Evolutionary conservation across 2,888 invertebrate genomes (phyloP).

Genomic region (Epinotia bilunana): DNA sequence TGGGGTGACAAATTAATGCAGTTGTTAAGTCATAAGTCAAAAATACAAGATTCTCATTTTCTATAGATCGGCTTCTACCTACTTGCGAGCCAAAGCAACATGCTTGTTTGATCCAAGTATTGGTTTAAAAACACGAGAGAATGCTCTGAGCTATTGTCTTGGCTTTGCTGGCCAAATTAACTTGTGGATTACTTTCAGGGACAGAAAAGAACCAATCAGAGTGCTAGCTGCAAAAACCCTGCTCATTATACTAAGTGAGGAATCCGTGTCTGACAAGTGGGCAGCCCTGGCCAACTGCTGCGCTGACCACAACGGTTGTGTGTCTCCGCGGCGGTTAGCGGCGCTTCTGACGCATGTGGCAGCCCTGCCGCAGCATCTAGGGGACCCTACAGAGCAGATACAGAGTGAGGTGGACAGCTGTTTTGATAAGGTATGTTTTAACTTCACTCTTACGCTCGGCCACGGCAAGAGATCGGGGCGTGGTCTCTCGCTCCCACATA

Average conservation of each 20-base stretch:
- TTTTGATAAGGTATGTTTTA: slow-evolving; percentile 85
- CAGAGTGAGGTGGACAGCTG: slow-evolving; percentile 89
- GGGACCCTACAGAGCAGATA: slow-evolving; percentile 85
- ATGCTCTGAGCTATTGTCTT: background rate
- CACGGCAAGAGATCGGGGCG: too few relatives aligned
- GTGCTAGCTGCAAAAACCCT: slow-evolving; percentile 88
- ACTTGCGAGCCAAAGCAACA: too few relatives aligned
- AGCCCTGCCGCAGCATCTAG: slow-evolving; percentile 85
- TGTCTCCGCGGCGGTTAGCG: slow-evolving; percentile 86
- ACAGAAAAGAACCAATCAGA: slow-evolving; percentile 85
- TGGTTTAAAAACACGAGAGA: background rate
- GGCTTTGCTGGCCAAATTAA: too few relatives aligned
- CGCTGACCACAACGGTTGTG: slow-evolving; percentile 90
- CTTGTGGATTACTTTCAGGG: slow-evolving; percentile 64
- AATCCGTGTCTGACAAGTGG: slow-evolving; percentile 86
- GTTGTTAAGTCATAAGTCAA: too few relatives aligned
- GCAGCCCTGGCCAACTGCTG: slow-evolving; percentile 88
- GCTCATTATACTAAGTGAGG: slow-evolving; percentile 87
- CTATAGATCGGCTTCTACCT: too few relatives aligned
- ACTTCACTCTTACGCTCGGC: too few relatives aligned
- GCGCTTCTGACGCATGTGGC: slow-evolving; percentile 86
- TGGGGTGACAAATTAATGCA: background rate
- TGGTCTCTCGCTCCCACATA: too few relatives aligned
- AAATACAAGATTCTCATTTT: too few relatives aligned
- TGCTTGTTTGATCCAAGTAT: too few relatives aligned